Conservation (phyloP, 2,888 invertebrate species). For the Tenthredo distinguenda region DNA sequence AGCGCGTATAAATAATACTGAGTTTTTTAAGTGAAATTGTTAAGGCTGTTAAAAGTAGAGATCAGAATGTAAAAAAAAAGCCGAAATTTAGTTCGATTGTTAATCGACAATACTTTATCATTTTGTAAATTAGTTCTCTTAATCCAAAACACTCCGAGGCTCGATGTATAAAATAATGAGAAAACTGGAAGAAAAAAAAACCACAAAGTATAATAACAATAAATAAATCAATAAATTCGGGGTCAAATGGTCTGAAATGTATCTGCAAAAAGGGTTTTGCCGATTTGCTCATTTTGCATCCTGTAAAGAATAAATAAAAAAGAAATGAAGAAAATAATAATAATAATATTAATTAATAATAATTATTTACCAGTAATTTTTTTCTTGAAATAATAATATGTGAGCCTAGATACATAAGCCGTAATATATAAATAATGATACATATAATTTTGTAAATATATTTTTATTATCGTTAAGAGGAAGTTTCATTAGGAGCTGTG, state of each 20-base stretch:
- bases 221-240: conserved; percentile 26
- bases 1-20: conserved; percentile 18
- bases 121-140: not conserved
- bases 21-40: not conserved
- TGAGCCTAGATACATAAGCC: conserved; percentile 21
- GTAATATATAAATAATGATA: not conserved
- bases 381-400: not conserved
- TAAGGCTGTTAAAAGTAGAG: not conserved
- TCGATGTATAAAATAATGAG: not conserved
- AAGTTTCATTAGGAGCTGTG: not conserved
- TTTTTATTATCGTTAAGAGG: conserved; percentile 7
- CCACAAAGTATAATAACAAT: not conserved
- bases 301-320: not conserved
- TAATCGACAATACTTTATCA: conserved; percentile 8
- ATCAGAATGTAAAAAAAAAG: not conserved
- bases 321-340: not conserved
- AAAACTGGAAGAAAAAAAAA: not conserved
- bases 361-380: not conserved
- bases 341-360: not conserved
- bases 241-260: conserved; percentile 2
- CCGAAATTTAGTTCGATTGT: not conserved
- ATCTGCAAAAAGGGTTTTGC: conserved; percentile 12
- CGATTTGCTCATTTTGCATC: conserved; percentile 20
- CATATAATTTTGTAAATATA: conserved; percentile 42
- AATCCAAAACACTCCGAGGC: conserved; percentile 1